Evolutionary conservation across 2,797 vertebrate genomes (phyloP).

Genomic region (Cercopithecus mitis): DNA sequence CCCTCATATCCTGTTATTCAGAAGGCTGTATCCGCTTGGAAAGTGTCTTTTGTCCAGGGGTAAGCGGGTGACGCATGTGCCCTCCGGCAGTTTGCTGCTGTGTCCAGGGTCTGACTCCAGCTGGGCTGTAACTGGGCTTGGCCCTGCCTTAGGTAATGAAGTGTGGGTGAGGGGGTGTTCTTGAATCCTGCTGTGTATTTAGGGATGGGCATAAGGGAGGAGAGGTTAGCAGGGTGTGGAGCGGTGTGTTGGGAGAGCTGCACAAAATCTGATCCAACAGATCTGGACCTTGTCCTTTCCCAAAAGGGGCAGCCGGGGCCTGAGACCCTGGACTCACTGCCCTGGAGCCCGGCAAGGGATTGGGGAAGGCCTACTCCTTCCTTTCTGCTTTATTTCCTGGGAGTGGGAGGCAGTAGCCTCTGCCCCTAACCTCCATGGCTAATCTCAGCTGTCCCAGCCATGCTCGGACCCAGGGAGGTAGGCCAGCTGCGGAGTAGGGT

Average conservation of each 20-base stretch:
- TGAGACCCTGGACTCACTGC: neutral
- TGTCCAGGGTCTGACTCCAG: slow-evolving; percentile 15
- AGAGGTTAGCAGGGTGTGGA: neutral
- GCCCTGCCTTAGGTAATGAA: slow-evolving; percentile 54
- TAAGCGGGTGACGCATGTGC: slow-evolving; percentile 46
- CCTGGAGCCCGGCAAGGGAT: neutral
- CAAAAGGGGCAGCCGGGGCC: neutral
- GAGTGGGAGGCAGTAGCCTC: neutral
- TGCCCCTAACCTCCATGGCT: neutral
- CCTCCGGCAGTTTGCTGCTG: slow-evolving; percentile 28
- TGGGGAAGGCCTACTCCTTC: too few species aligned
- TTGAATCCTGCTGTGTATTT: neutral
- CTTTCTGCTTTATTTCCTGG: neutral
- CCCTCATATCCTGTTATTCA: slow-evolving; percentile 78
- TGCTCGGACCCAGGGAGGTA: neutral
- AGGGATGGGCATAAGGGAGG: neutral
- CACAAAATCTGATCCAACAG: neutral
- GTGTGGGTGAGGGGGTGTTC: neutral
- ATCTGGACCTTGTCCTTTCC: neutral
- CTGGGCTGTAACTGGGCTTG: slow-evolving; percentile 16
- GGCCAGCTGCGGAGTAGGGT: neutral
- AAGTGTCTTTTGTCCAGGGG: slow-evolving; percentile 70
- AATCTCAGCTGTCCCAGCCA: neutral
- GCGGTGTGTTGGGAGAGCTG: neutral
- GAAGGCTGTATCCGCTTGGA: slow-evolving; percentile 51